These are phyloP conservation scores for Sitodiplosis mosellana DNA, from an alignment of 1,140 invertebrate genomes.

Conservation along the genomic window DNA sequence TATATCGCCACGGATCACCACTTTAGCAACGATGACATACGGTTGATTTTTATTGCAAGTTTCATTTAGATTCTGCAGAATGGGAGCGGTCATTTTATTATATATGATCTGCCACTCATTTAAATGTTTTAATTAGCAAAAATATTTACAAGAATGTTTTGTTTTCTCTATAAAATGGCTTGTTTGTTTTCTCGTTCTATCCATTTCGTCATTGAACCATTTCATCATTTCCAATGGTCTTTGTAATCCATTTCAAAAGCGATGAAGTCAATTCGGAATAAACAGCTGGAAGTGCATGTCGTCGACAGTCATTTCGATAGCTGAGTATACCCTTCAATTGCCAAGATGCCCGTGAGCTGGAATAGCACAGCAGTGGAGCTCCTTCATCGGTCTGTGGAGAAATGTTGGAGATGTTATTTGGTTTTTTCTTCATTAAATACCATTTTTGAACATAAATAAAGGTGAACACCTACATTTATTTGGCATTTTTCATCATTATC, in stretches of 20 bases:
- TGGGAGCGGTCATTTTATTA: too few relatives aligned
- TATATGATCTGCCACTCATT: too few relatives aligned
- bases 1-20: too few relatives aligned
- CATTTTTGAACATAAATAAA: background rate
- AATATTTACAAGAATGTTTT: too few relatives aligned
- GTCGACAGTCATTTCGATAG: conserved; percentile 37
- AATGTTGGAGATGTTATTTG: conserved; percentile 5
- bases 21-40: too few relatives aligned
- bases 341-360: conserved; percentile 30
- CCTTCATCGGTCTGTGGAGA: conserved; percentile 41
- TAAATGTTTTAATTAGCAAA: too few relatives aligned
- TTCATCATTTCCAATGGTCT: conserved; percentile 14
- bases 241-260: conserved; percentile 18
- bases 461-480: background rate
- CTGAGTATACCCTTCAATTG: conserved; percentile 39
- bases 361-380: conserved; percentile 40
- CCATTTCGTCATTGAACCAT: too few relatives aligned
- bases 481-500: background rate
- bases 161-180: too few relatives aligned
- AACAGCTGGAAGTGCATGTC: conserved; percentile 34
- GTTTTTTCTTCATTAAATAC: background rate
- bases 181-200: too few relatives aligned
- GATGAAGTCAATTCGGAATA: conserved; percentile 25
- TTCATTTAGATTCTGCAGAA: too few relatives aligned
- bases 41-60: too few relatives aligned